Base-by-base conservation (phyloP, 2,888 invertebrate species). In the Cryptophagus acutangulus region DNA sequence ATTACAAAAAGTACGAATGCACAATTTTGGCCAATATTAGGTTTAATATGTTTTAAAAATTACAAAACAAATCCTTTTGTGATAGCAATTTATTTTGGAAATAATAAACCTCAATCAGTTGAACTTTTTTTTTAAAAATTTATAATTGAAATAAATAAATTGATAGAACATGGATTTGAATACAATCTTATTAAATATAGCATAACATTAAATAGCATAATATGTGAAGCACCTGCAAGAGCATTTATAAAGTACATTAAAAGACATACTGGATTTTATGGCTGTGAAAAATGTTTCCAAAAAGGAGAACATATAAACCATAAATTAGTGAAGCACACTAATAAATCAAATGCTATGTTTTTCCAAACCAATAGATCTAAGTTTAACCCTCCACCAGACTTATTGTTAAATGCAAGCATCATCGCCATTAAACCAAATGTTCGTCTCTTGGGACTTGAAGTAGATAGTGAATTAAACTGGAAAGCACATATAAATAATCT, bases 31-130 rank as follows among this genome's bases (percentile, higher is more conserved):
- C n/a, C n/a, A n/a, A n/a, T n/a, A 29, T 13, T 8, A 9, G 14
- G 34, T 40, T 36, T 43, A 36, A 40, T 40, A 38, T n/a, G 40
- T 43, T n/a, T 43, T 43, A 25, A 33, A 40, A 20, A 20, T 20
- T 20, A n/a, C 24, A 20, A n/a, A n/a, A 20, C n/a, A 8, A 20
- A n/a, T n/a, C 24, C 24, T n/a, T 20, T 20, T 20, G 24, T 20
- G 6, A n/a, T 20, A 8, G 24, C 24, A 20, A 20, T 20, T 8
- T 20, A 8, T 20, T 20, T 8, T 20, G 24, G 24, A 8, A 20
- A 20, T n/a, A 20, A n/a, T n/a, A 20, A 20, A 20, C 24, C 24
- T 20, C n/a, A 6, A 8, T 8, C 6, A 8, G 6, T 20, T 8
- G 24, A 20, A 8, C 6, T n/a, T 20, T 20, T 20, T 20, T 20